Evolutionary conservation across 1,140 invertebrate species (phyloP).

Genomic region (Uloborus diversus): DNA sequence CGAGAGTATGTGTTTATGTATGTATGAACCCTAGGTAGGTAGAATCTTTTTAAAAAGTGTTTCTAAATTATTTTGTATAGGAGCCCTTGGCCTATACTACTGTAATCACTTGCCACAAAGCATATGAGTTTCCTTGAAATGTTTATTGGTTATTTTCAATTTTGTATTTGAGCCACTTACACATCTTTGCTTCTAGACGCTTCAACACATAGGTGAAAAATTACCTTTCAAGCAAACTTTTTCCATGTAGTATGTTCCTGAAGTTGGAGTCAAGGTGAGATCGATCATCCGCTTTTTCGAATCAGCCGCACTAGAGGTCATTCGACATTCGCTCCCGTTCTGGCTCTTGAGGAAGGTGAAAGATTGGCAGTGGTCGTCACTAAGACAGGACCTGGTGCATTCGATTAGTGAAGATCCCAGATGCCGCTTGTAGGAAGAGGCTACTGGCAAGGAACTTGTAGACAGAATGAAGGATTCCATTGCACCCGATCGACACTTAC

Average conservation of each 20-base stretch:
- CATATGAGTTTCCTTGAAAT: too few species aligned
- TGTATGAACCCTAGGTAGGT: too few species aligned
- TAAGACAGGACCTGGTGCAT: constrained; percentile 20
- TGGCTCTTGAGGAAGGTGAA: constrained; percentile 12
- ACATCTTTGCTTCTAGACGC: too few species aligned
- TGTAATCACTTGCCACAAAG: too few species aligned
- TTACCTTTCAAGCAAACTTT: constrained; percentile 47
- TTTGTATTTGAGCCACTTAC: too few species aligned
- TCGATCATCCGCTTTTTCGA: not conserved
- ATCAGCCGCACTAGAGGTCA: not conserved
- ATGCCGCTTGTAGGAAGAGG: not conserved
- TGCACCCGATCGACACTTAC: constrained; percentile 16
- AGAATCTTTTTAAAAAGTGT: too few species aligned
- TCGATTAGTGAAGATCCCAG: constrained; percentile 13
- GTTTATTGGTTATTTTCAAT: too few species aligned
- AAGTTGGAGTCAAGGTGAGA: not conserved
- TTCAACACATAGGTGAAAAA: too few species aligned
- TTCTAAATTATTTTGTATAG: too few species aligned
- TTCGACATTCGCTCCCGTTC: constrained; percentile 18
- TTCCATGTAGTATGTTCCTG: constrained; percentile 41
- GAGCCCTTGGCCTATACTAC: too few species aligned
- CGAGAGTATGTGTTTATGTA: too few species aligned
- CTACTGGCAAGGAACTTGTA: constrained; percentile 8
- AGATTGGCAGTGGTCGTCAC: constrained; percentile 20
- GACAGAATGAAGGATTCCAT: constrained; percentile 43